A percentile compares a stretch with the other conserved stretches of the same genome.
phyloP scores from a whole-genome alignment of 1,140 invertebrate genomes.

The Micrasema longulum region DNA sequence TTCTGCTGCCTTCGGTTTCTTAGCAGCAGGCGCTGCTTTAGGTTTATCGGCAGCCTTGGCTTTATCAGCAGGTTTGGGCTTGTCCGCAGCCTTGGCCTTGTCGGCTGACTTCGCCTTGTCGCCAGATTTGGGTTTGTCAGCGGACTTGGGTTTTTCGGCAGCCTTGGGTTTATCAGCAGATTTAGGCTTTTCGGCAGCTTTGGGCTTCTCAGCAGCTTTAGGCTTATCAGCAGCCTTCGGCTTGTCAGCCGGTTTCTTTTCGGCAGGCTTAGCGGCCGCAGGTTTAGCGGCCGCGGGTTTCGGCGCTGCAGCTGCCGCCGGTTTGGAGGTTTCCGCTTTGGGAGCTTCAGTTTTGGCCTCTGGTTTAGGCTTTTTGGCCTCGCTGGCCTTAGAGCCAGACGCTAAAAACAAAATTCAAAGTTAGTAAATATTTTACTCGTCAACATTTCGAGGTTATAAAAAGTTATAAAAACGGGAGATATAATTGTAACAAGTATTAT shows the following conservation, averaged over 20 bases:
- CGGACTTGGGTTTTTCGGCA: constrained; percentile 66
- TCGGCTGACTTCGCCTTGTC: constrained; percentile 64
- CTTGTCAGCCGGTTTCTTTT: constrained; percentile 65
- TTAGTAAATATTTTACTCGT: constrained; percentile 23
- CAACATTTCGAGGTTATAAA: constrained; percentile 41
- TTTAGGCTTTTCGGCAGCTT: constrained; percentile 60
- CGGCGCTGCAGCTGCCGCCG: constrained; percentile 63
- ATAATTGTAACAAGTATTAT: too few relatives aligned
- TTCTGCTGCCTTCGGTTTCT: constrained; percentile 66
- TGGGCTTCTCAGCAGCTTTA: constrained; percentile 65
- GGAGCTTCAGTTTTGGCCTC: constrained; percentile 59
- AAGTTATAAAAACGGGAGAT: background rate
- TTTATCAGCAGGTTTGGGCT: constrained; percentile 70
- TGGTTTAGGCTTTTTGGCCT: constrained; percentile 59
- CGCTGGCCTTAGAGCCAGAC: constrained; percentile 56
- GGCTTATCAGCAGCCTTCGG: constrained; percentile 66
- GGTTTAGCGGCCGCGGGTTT: constrained; percentile 63
- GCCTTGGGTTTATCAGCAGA: constrained; percentile 69
- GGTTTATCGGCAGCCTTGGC: constrained; percentile 67
- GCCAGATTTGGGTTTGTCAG: constrained; percentile 61
- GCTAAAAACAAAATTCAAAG: constrained; percentile 45
- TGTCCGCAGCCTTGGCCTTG: constrained; percentile 61
- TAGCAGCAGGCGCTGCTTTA: constrained; percentile 68
- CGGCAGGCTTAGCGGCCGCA: constrained; percentile 61
- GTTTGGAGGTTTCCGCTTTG: constrained; percentile 60